Base-by-base conservation (phyloP, 2,888 invertebrate species). In the Stenurella melanura region DNA sequence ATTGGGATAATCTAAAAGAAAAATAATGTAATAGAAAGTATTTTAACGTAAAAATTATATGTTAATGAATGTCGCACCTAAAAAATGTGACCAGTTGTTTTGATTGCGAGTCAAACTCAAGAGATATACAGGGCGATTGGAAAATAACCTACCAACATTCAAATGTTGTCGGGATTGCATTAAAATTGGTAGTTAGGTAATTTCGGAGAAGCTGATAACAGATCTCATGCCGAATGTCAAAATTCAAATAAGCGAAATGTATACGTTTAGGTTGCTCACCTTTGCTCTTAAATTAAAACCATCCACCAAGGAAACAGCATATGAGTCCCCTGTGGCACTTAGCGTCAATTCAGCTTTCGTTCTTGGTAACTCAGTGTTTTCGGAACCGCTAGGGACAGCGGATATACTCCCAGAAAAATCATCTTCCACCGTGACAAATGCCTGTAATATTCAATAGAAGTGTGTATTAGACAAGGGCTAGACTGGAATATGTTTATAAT, bases 251-350 rank as follows among this genome's bases (percentile, higher is more conserved):
- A n/a, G n/a, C n/a, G n/a, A n/a, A n/a, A n/a, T n/a, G n/a, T 19
- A 17, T n/a, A 10, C 18, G 18, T 63, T 3, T 34, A 18, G 18
- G 63, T 9, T 17, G 2, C 76, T 71, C 56, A 76, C 76, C 60
- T 76, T 76, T n/a, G 42, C 61, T 61, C 26, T 38, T 6, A 72
- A 34, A 68, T 76, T 76, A 18, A 76, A 76, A 60, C 76, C 72
- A 21, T 76, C 73, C 9, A 63, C 18, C 15, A 76, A 26, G 54
- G 76, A 76, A 15, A 76, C 76, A 1, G 67, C 50, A 21, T 66
- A 72, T 9, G 68, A 56, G 34, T 76, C 76, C 26, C 50, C 57
- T 18, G 68, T 26, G n/a, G 19, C 18, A 50, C 60, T 50, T 9
- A 75, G 38, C 9, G 66, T 72, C 34, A 75, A 34, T 17, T 72